These are phyloP conservation scores for Oncorhynchus nerka DNA, from an alignment of 2,113 vertebrate species.

Conservation along the genomic window DNA sequence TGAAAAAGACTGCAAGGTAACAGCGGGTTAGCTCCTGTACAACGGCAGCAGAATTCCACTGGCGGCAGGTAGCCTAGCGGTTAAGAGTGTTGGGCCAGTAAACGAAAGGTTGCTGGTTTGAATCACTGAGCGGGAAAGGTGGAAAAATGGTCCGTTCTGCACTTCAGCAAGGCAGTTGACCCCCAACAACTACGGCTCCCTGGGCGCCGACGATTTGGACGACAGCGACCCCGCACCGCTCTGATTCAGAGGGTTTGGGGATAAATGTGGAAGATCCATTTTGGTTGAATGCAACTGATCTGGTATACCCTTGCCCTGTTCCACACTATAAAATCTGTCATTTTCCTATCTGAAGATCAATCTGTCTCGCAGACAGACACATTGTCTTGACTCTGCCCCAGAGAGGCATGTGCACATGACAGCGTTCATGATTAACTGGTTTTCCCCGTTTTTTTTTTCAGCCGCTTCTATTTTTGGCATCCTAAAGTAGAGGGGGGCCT, in stretches of 20 bases:
- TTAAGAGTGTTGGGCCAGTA: background rate
- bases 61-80: background rate
- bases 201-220: too few relatives aligned
- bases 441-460: background rate
- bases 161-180: too few relatives aligned
- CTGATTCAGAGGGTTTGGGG: too few relatives aligned
- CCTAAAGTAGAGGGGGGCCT: background rate
- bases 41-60: background rate
- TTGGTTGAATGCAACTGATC: too few relatives aligned
- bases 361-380: background rate
- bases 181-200: too few relatives aligned
- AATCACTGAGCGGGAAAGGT: too few relatives aligned
- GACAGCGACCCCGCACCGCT: too few relatives aligned
- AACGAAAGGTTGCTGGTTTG: too few relatives aligned
- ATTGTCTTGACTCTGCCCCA: background rate
- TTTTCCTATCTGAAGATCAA: background rate
- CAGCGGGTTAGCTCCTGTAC: background rate
- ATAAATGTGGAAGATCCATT: too few relatives aligned
- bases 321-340: too few relatives aligned
- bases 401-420: background rate
- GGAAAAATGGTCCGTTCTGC: too few relatives aligned
- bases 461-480: constrained; percentile 2
- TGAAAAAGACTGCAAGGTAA: background rate
- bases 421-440: constrained; percentile 1
- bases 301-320: too few relatives aligned